Evolutionary conservation across 1,140 invertebrate genomes (phyloP), one percentile per base, ranked within the genome.

Genomic region (Zaprionus vittiger): DNA sequence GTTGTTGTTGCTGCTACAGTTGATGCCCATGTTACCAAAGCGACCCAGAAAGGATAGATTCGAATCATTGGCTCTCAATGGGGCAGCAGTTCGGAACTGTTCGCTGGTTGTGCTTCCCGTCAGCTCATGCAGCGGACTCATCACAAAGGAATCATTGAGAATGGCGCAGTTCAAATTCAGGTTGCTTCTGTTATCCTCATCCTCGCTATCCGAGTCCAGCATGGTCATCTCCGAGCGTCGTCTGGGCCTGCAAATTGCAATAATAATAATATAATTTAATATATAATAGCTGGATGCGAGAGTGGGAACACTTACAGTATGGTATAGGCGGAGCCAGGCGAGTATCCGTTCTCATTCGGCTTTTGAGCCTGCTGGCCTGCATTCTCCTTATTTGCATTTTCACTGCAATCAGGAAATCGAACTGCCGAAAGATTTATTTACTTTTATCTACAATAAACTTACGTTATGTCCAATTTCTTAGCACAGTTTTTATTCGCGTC

Each of bases 91-190:
- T 11, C 26, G 15, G n/a, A 67, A n/a, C 5, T 64, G n/a, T 2
- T 61, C 55, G 11, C 38, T 77, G 7, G 60, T 9, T 4, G 24
- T 84, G 69, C 75, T 84, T 7, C 57, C 61, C 3, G 85, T 75
- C 4, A 85, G 24, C 31, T 90, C 85, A 5, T 91, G 81, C 1
- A 57, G 60, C 11, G 92, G 92, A 62, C 90, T 93, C 4, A 91
- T 28, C 3, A 93, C 77, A 65, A 93, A 92, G 2, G 92, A 93
- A 56, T 93, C 92, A 70, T 93, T 92, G 1, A 93, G 49, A 12
- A 92, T 90, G 24, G 92, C 92, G 57, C 90, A 92, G 64, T 93
- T 93, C 1, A 92, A 63, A 44, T 93, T 93, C 49, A 87, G 80
- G 28, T 79, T 73, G 37, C 67, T 83, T 44, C 61, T 78, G 24